A percentile compares a stretch with the other conserved stretches of the same genome.
Conservation (phyloP, 2,113 vertebrate genomes). For the Gopherus evgoodei region DNA sequence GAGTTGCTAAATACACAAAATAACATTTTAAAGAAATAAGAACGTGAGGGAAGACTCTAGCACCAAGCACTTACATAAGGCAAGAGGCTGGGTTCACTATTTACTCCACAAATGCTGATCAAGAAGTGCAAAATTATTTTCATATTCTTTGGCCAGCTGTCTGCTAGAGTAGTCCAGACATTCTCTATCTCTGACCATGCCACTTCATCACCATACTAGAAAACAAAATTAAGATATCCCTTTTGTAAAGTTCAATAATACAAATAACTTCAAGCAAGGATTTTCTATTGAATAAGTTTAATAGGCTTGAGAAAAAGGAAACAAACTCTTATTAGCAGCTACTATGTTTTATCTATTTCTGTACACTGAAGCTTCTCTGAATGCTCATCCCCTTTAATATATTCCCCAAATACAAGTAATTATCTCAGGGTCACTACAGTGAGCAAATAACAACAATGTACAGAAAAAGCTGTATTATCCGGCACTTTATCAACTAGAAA, state of each 20-base stretch:
- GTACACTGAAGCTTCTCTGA: background rate
- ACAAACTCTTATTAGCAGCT: background rate
- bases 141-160: constrained; percentile 98
- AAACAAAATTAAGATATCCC: constrained; percentile 41
- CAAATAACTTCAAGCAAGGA: background rate
- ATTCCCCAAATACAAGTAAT: background rate
- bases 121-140: constrained; percentile 98
- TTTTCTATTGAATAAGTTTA: background rate
- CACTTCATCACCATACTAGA: constrained; percentile 96
- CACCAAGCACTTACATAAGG: constrained; percentile 90
- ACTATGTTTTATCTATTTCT: background rate
- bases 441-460: background rate
- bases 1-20: background rate
- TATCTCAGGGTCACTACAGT: background rate
- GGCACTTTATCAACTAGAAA: too few species aligned
- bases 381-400: background rate
- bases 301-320: background rate
- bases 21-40: background rate
- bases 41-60: background rate
- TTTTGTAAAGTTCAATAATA: constrained; percentile 25
- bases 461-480: too few species aligned
- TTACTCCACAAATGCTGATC: constrained; percentile 97
- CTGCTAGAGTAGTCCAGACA: constrained; percentile 97
- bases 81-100: constrained; percentile 97
- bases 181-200: constrained; percentile 99